Conservation (phyloP, 2,888 invertebrate species). For the Augochlorella aurata region DNA sequence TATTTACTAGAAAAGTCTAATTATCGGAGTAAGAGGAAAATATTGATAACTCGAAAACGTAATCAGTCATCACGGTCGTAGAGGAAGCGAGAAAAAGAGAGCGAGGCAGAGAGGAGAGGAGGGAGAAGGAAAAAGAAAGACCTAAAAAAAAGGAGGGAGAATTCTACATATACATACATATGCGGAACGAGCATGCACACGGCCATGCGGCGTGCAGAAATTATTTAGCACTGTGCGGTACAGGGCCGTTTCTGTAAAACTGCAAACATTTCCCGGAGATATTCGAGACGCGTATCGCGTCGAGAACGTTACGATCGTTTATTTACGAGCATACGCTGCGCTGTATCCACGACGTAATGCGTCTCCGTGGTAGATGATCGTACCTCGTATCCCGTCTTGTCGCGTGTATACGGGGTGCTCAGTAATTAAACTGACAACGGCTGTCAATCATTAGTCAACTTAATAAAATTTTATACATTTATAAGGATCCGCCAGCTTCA, state of each 20-base stretch:
- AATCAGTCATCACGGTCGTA: conserved; percentile 48
- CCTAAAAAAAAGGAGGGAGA: neutral
- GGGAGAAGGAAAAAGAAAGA: neutral
- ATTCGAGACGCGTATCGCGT: conserved; percentile 43
- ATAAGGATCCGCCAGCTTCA: neutral
- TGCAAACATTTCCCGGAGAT: conserved; percentile 31
- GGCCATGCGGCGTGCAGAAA: conserved; percentile 21
- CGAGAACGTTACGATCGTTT: conserved; percentile 52
- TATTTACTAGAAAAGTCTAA: conserved; percentile 45
- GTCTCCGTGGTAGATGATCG: conserved; percentile 48
- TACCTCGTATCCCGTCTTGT: conserved; percentile 48
- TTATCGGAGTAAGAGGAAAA: conserved; percentile 53
- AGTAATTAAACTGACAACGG: neutral
- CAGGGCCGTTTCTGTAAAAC: conserved; percentile 26
- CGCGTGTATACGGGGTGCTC: conserved; percentile 18
- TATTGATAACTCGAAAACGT: conserved; percentile 54
- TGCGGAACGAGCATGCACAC: conserved; percentile 1
- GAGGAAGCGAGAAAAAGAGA: conserved; percentile 15
- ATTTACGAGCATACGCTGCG: conserved; percentile 53
- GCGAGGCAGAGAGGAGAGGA: neutral
- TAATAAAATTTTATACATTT: neutral
- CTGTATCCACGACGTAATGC: conserved; percentile 36
- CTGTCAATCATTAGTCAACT: neutral
- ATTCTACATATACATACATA: conserved; percentile 10
- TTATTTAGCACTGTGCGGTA: conserved; percentile 35